Evolutionary conservation across 1,140 invertebrate genomes (phyloP), one percentile per base, ranked within the genome.

Genomic region (Sinella curviseta): DNA sequence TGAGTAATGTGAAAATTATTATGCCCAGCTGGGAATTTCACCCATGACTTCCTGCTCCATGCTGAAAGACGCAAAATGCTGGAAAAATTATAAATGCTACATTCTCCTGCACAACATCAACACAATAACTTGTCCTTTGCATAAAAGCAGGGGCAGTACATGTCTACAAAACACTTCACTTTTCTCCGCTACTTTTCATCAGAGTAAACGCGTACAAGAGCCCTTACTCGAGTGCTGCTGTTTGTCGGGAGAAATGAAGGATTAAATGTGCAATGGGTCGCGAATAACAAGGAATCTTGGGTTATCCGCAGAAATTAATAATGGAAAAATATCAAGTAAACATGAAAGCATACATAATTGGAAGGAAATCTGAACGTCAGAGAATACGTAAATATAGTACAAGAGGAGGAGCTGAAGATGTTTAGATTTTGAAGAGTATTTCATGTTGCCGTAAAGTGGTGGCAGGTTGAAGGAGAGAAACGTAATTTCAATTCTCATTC

Each of bases 1-100:
- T 60, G 24, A 60, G 57, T 60, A 60, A 60, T 60, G 57, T 60
- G 57, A 60, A 60, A 60, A 60, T 60, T 60, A 60, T 60, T 60
- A 60, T 60, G 57, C 57, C 57, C 57, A 60, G 57, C 57, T 60
- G 57, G 57, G 57, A 60, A 60, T 60, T 60, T 60, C 57, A 26
- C 24, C 14, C 57, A 60, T 60, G 57, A 60, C 57, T 60, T 60
- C 57, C 57, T 16, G 14, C 24, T 60, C 24, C 57, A 14, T 60
- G 3, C 8, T 3, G 14, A n/a, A 60, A 60, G 39, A 60, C 12
- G 57, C 39, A 48, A 48, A 60, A 4, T 60, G 4, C 3, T n/a
- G 24, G 57, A 26, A 60, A 60, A 60, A 60, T 60, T 60, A 26
- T 16, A 60, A 60, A 48, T 48, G 8, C 57, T 17, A 48, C 57